Base-by-base conservation (phyloP, 2,113 vertebrate species). In the Gadus chalcogrammus region DNA sequence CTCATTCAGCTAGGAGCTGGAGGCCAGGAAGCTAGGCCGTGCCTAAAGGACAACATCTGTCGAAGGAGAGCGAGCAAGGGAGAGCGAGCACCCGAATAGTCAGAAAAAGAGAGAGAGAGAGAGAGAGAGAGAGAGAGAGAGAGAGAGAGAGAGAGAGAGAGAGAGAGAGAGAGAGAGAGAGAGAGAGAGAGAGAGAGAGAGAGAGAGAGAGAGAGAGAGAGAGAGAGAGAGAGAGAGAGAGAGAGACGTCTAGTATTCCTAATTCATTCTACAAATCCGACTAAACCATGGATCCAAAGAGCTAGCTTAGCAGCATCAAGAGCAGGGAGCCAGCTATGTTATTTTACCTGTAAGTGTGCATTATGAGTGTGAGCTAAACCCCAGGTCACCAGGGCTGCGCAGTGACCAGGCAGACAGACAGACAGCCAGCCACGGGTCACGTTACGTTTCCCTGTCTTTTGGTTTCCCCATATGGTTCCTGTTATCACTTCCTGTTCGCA, bases 11-110 rank as follows among this genome's bases (percentile, higher is more conserved):
- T 75, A 76, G 80, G 87, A 78, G 63, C 83, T 86, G 82, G 82
- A 78, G 88, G 87, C 75, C 91, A 92, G 91, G 91, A 92, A 92
- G 83, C 82, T 68, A 80, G 76, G 48, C 82, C 79, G 74, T 86
- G 77, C 82, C 85, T 88, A 83, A 90, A 86, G 82, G 81, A 89
- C 87, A 89, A 91, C 91, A 91, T 91, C 87, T 92, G 90, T 82
- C 85, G 80, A 78, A 13, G 15, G 24, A 20, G 52, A 17, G 24
- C 22, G 59, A 38, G 65, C 55, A 42, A 48, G 48, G 52, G 70
- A 64, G 66, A 27, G 60, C 55, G 55, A 60, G 27, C 20, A 16
- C 8, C 63, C 16, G 60, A 68, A 68, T 16, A 24, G 38, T 24
- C 64, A 35, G 31, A 5, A 0, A 35, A 4, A 35, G 31, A 35